Evolutionary conservation across 2,113 vertebrate genomes (phyloP), one percentile per base, ranked within the genome.

Genomic region (Periophthalmodon schlosseri): DNA sequence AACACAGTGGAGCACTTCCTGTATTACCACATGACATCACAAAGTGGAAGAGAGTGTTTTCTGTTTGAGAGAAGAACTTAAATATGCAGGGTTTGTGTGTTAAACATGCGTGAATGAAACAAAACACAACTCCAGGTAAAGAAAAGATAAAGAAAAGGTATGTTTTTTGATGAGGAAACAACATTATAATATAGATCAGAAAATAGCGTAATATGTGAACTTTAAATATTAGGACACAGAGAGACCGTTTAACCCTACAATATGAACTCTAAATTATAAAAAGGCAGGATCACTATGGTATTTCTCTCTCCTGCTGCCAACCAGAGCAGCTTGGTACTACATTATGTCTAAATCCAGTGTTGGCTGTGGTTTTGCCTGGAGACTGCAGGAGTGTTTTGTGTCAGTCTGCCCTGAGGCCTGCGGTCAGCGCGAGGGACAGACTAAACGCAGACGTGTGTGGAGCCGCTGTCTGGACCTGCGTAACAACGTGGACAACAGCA

Each of bases 401-500:
- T 75, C 74, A 70, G 82, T 81, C 83, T 86, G 80, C 49, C 72
- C 74, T 80, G 78, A 82, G 74, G 74, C 64, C 80, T 84, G 87
- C 60, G 85, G 86, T 87, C 78, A 74, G 81, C 67, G 74, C 23
- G 33, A 10, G 46, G 44, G 83, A 80, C 61, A 16, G 33, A 61
- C 70, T 76, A 57, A 80, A 79, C 14, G 36, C 72, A 87, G 82
- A 74, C 57, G 63, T 79, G 70, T 75, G 67, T 23, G 34, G 9
- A 39, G 18, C 70, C 34, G 70, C 65, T n/a, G 71, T 69, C 60
- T 50, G 70, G 68, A 36, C 61, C 20, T 24, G 28, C 28, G 54
- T 65, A 76, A 91, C 86, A 90, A 87, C 77, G 69, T 70, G 77
- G 86, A 79, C 90, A 91, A 92, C 91, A 92, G 84, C 87, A 90